Evolutionary conservation across 2,113 vertebrate genomes (phyloP).

Genomic region (Rallus limicola): DNA sequence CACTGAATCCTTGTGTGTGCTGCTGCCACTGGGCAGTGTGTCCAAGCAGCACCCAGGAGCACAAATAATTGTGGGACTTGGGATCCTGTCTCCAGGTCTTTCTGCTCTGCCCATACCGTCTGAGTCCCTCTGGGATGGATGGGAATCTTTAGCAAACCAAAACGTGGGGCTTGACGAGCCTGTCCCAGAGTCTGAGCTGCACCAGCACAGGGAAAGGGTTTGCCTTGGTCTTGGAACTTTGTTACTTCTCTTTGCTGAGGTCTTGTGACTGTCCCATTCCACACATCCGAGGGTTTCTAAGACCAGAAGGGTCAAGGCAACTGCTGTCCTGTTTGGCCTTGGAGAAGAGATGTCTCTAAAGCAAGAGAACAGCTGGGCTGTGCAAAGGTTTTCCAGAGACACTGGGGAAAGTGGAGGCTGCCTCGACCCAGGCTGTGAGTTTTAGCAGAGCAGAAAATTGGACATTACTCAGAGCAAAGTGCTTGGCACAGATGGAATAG

Average conservation of each 20-base stretch:
- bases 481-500: neutral
- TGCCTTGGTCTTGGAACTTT: neutral
- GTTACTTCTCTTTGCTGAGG: neutral
- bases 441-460: neutral
- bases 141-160: neutral
- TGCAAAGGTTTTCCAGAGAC: neutral
- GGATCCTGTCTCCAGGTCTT: neutral
- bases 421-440: neutral
- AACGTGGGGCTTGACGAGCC: neutral
- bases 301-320: neutral
- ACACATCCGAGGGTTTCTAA: neutral
- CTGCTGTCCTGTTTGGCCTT: too few relatives aligned
- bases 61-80: neutral
- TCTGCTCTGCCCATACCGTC: neutral
- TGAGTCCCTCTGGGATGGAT: neutral
- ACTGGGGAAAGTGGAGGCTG: fast-evolving
- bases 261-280: neutral
- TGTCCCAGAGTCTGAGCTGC: neutral
- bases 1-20: neutral
- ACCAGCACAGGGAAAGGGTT: neutral
- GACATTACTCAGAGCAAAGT: neutral
- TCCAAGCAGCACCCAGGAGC: neutral
- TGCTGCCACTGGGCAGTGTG: fast-evolving
- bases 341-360: neutral
- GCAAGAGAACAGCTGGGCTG: neutral